Evolutionary conservation across 1,140 invertebrate species (phyloP), one percentile per base, ranked within the genome.

Genomic region (Dendroctonus ponderosae): DNA sequence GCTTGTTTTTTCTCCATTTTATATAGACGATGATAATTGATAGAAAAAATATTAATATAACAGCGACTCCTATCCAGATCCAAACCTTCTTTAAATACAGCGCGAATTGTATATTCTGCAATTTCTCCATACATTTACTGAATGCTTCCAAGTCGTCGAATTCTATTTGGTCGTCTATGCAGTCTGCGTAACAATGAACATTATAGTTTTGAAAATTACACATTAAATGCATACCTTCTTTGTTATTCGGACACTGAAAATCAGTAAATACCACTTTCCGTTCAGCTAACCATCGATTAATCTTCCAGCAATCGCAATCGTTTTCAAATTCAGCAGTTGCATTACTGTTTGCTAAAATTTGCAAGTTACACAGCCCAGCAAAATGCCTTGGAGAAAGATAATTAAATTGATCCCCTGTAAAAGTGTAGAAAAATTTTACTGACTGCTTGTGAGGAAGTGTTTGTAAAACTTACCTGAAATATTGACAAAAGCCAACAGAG

Each of bases 231-330:
- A 64, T 54, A 73, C 73, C 63, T 51, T 60, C 46, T 56, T 68
- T 57, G 2, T 15, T 48, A 15, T 66, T 53, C n/a, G 57, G n/a
- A 67, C 74, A 75, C 5, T 12, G 42, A 42, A 75, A 72, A n/a
- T 42, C 9, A 37, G 53, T 67, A 60, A 74, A 74, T 38, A 67
- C 42, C 3, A 72, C 71, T 5, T 70, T 59, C 59, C 64, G 69
- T 37, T 58, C 15, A 59, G 46, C 64, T 44, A 74, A 63, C 74
- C 72, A 74, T 8, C 57, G 38, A 54, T 75, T 74, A 3, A 72
- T 68, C 9, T 51, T 67, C 72, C 71, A 74, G 64, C 74, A 75
- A 26, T 74, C 72, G 57, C 74, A 75, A 7, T 15, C 39, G 9
- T 72, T 15, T 51, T 61, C 26, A 41, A 62, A 73, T 42, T 62